phyloP scores from a whole-genome alignment of 2,113 vertebrate species.

The Lota lota region DNA sequence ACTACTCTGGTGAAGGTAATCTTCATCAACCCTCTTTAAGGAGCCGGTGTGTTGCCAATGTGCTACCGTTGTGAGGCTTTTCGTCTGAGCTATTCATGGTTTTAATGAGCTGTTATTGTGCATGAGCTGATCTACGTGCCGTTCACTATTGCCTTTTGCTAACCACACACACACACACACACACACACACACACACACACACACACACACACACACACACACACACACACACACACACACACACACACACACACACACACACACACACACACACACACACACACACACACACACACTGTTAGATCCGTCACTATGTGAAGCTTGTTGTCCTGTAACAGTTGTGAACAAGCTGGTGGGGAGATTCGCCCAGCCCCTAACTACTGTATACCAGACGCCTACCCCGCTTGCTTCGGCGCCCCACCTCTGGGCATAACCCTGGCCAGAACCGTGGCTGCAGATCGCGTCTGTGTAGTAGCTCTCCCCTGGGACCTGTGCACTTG shows the following conservation, averaged over 20 bases:
- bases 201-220: not conserved
- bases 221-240: not conserved
- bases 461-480: too few species aligned
- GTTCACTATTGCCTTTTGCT: not conserved
- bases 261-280: not conserved
- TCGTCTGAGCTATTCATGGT: not conserved
- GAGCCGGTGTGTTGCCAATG: not conserved
- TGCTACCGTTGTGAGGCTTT: not conserved
- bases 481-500: too few species aligned
- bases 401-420: too few species aligned
- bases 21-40: not conserved
- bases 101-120: not conserved
- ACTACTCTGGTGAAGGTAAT: too few species aligned
- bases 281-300: too few species aligned
- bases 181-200: not conserved
- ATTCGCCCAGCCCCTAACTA: too few species aligned
- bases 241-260: not conserved
- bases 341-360: too few species aligned
- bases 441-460: too few species aligned
- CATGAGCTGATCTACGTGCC: not conserved
- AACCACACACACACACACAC: not conserved
- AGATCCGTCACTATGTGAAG: too few species aligned
- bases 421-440: too few species aligned
- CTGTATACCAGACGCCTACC: too few species aligned
- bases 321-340: too few species aligned